Base-by-base conservation (phyloP, 2,113 vertebrate species). In the Calonectris borealis region DNA sequence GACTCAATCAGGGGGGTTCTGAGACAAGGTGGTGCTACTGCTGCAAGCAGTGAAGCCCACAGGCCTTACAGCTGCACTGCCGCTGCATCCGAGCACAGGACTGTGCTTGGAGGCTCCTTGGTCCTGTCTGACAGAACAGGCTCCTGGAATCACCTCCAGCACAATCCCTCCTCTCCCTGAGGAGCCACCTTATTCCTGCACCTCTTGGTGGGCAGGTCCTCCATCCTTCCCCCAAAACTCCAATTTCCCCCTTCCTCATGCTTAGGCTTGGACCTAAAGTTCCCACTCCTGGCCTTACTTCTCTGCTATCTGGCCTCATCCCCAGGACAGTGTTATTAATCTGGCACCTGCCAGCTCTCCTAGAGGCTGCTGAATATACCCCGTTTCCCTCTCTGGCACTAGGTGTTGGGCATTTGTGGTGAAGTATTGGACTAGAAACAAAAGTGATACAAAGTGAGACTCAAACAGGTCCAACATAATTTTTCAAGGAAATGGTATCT, bases 81-180 rank as follows among this genome's bases (percentile, higher is more conserved):
- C 1, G 0, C 60, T 70, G 48, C 72, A 24, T 21, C 51, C 0
- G 0, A 83, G 58, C 19, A 20, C 4, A 2, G 24, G n/a, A 40
- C 20, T 75, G 16, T 42, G 44, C 38, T 27, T 27, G 65, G 26
- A 82, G 44, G 10, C 24, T 68, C 5, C 26, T 54, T 2, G 1
- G 18, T 51, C 9, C 24, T 8, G 2, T 44, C 49, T 72, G 20
- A 77, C 52, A 38, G 68, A 72, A 77, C 2, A 8, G 58, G 34
- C 19, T 52, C 32, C 44, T 80, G 26, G 24, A 92, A 65, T 64
- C 7, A 11, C 22, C 52, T 75, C 40, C 49, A 77, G 85, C 22
- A 82, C 72, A 91, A 89, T 11, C 5, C 21, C 16, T 40, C 16
- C 19, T 75, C 9, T 69, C 20, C 20, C 13, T 36, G 26, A 76